A percentile compares a stretch with the other conserved stretches of the same genome.
Evolutionary conservation across 2,113 vertebrate species (phyloP).

Genomic region (Dipodomys ordii): DNA sequence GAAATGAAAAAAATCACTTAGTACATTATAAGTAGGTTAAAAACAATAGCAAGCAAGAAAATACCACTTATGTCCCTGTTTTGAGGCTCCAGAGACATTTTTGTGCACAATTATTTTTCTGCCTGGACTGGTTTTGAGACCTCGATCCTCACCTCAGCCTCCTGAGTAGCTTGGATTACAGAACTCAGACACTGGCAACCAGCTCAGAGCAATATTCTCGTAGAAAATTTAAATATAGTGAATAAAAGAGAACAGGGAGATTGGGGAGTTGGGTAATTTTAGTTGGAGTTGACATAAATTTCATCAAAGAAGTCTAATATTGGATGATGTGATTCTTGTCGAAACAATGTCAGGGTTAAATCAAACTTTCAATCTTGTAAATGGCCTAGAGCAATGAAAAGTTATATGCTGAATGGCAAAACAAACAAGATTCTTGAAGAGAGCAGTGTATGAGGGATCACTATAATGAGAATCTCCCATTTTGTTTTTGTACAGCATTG

Average conservation of each 20-base stretch:
- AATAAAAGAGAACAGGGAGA: background rate
- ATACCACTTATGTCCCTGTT: too few relatives aligned
- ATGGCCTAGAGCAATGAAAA: constrained; percentile 54
- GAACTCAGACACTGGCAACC: too few relatives aligned
- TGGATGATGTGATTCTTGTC: background rate
- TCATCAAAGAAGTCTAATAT: background rate
- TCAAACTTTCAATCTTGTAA: constrained; percentile 44
- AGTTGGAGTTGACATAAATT: constrained; percentile 1
- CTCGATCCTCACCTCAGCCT: too few relatives aligned
- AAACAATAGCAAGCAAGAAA: too few relatives aligned
- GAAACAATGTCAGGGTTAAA: constrained; percentile 2
- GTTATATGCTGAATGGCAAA: constrained; percentile 42
- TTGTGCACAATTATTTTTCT: background rate
- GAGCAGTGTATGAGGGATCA: background rate
- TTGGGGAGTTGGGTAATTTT: background rate
- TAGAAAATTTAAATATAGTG: background rate
- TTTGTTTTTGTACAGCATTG: constrained; percentile 14
- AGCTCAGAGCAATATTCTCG: background rate
- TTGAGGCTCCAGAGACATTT: too few relatives aligned
- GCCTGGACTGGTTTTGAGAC: too few relatives aligned
- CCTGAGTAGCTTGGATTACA: too few relatives aligned
- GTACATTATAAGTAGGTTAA: too few relatives aligned
- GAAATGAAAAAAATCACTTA: too few relatives aligned
- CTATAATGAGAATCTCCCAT: constrained; percentile 24
- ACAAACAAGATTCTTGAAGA: constrained; percentile 43